Evolutionary conservation across 2,113 vertebrate species (phyloP).

Genomic region (Notarius quadriscutis): DNA sequence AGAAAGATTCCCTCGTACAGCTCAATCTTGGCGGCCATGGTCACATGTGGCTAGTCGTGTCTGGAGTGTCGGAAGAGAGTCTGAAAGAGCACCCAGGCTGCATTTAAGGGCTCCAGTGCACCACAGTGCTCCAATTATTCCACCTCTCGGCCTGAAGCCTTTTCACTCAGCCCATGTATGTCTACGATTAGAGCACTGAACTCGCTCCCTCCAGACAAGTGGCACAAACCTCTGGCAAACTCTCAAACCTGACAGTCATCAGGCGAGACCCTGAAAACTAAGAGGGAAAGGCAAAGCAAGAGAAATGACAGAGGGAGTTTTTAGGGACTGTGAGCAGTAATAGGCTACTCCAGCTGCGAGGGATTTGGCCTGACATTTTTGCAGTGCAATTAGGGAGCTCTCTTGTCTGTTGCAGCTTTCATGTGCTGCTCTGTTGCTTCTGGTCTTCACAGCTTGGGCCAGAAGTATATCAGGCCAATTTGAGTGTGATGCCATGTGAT

Average conservation of each 20-base stretch:
- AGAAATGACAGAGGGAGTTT: constrained; percentile 33
- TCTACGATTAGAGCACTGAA: constrained; percentile 39
- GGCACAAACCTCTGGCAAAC: constrained; percentile 33
- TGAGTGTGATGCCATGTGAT: constrained; percentile 30
- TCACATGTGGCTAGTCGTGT: constrained; percentile 31
- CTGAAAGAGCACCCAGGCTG: constrained; percentile 18
- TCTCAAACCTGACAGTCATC: constrained; percentile 6
- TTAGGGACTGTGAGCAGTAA: constrained; percentile 41
- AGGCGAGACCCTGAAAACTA: constrained; percentile 21
- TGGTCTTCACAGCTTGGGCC: constrained; percentile 34
- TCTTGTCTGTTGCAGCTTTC: constrained; percentile 27
- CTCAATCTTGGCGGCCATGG: constrained; percentile 17
- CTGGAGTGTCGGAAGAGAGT: not conserved
- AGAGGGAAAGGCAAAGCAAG: constrained; percentile 19
- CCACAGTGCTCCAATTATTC: constrained; percentile 34
- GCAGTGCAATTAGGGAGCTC: constrained; percentile 45
- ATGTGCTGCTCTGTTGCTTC: constrained; percentile 32
- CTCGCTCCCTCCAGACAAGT: constrained; percentile 21
- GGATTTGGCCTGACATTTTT: constrained; percentile 53
- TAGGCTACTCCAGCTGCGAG: constrained; percentile 33
- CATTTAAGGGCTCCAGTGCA: constrained; percentile 27
- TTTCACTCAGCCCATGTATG: constrained; percentile 16
- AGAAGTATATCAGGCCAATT: constrained; percentile 38
- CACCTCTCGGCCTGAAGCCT: constrained; percentile 17
- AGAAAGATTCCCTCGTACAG: constrained; percentile 20